Conservation (phyloP, 2,113 vertebrate genomes). For the Ovis aries region ARS-UI_Ramb_v3.0 NC_056054.1:117435501-117436000, state of each 20-base stretch:
- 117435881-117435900: neutral
- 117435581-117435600: neutral
- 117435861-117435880: neutral
- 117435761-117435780: neutral
- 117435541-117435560: neutral
- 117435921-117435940: neutral
- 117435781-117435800: neutral
- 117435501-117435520: slow-evolving; percentile 47
- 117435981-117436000: neutral
- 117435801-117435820: neutral
- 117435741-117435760: neutral
- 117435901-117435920: neutral
- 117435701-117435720: neutral
- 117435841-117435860: neutral
- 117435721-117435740: neutral
- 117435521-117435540: neutral
- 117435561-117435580: neutral
- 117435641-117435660: neutral
- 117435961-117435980: neutral
- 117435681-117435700: neutral
- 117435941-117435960: neutral
- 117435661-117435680: neutral
- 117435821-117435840: neutral
- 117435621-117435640: neutral
- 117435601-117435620: neutral